Evolutionary conservation across 2,797 vertebrate species (phyloP).

Genomic region (Amblyopsis hoosieri): DNA sequence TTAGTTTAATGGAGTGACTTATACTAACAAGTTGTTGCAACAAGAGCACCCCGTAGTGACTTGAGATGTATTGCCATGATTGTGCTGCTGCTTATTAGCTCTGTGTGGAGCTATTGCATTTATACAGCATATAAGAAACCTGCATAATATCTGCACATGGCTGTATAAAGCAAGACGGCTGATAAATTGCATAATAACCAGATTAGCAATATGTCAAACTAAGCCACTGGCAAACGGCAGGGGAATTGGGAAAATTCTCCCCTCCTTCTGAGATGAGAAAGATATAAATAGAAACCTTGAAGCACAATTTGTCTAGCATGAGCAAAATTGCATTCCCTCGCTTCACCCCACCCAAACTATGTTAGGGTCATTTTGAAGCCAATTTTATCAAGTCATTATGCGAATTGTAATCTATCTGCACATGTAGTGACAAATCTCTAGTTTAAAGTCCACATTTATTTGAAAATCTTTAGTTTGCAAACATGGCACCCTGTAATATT

Average conservation of each 20-base stretch:
- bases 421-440: slow-evolving; percentile 37
- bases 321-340: slow-evolving; percentile 54
- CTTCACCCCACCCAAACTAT: slow-evolving; percentile 48
- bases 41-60: slow-evolving; percentile 75
- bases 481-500: neutral
- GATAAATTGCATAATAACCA: slow-evolving; percentile 84
- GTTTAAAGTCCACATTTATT: slow-evolving; percentile 50
- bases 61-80: slow-evolving; percentile 66
- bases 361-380: slow-evolving; percentile 45
- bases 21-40: slow-evolving; percentile 77
- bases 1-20: slow-evolving; percentile 78
- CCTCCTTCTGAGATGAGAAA: slow-evolving; percentile 75
- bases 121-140: slow-evolving; percentile 67
- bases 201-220: slow-evolving; percentile 82
- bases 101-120: slow-evolving; percentile 72
- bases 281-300: slow-evolving; percentile 80
- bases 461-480: slow-evolving; percentile 23
- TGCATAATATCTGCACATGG: slow-evolving; percentile 69
- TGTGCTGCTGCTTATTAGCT: slow-evolving; percentile 73
- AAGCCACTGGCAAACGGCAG: slow-evolving; percentile 77
- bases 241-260: slow-evolving; percentile 76
- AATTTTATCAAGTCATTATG: slow-evolving; percentile 55
- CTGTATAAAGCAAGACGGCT: slow-evolving; percentile 71
- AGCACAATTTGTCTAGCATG: slow-evolving; percentile 76
- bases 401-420: slow-evolving; percentile 42